Conservation (phyloP, 1,140 invertebrate genomes). For the Brachionus sp. region DNA sequence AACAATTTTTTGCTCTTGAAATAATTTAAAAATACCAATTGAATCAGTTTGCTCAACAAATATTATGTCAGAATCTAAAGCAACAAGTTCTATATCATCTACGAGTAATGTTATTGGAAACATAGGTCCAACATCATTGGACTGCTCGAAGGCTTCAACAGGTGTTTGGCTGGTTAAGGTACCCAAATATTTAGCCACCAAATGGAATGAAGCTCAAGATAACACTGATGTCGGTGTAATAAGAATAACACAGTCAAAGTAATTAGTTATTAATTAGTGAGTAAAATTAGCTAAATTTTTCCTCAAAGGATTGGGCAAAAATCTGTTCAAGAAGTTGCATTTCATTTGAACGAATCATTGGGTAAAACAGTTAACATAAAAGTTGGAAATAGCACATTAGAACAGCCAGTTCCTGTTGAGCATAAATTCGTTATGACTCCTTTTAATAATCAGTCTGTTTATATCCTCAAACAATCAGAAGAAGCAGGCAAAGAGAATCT, state of each 20-base stretch:
- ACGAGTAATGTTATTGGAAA: constrained; percentile 5
- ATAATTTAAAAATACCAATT: background rate
- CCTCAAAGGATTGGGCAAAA: constrained; percentile 66
- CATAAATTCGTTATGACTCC: constrained; percentile 82
- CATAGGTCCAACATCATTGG: constrained; percentile 18
- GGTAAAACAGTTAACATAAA: constrained; percentile 19
- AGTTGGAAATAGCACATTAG: background rate
- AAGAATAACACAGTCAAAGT: constrained; percentile 67
- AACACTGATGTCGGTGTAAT: constrained; percentile 75
- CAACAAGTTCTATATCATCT: background rate
- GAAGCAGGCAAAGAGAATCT: constrained; percentile 57
- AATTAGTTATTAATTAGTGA: constrained; percentile 46
- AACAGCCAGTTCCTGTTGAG: constrained; percentile 71
- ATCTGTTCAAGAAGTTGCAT: constrained; percentile 51
- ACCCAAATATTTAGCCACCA: constrained; percentile 87
- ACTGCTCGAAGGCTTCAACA: constrained; percentile 7
- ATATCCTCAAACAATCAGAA: constrained; percentile 20
- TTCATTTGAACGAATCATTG: constrained; percentile 41
- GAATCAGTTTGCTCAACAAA: background rate
- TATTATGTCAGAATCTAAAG: background rate
- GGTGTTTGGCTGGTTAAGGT: constrained; percentile 49
- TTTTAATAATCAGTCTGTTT: constrained; percentile 69
- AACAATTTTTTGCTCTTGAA: background rate
- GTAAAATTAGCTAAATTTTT: background rate
- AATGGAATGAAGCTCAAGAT: constrained; percentile 77